Percentiles rank a stretch among this genome's conserved stretches.
Conservation (phyloP, 2,113 vertebrate species). For the Ctenodactylus gundi region DNA sequence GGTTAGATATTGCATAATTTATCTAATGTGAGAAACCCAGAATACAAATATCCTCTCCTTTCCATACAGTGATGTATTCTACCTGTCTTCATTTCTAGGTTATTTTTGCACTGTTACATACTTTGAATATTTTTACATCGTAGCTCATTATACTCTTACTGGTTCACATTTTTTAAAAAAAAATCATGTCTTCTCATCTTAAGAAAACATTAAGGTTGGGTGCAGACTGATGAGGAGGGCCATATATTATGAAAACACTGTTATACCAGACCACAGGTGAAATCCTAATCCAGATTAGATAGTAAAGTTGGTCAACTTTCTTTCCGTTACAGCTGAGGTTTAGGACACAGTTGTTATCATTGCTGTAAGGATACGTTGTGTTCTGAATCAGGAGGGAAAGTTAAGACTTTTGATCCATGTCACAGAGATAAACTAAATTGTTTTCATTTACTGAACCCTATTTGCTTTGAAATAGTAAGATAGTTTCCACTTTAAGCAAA, state of each 20-base stretch:
- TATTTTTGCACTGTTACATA: neutral
- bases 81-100: neutral
- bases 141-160: slow-evolving; percentile 44
- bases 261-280: neutral
- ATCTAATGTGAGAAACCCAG: neutral
- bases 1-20: neutral
- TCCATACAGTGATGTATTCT: neutral
- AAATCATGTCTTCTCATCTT: slow-evolving; percentile 31
- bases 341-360: neutral
- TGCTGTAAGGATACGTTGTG: neutral
- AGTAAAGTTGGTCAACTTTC: neutral
- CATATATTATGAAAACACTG: neutral
- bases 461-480: slow-evolving; percentile 43
- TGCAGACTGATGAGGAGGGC: neutral
- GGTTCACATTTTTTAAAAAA: neutral
- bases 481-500: slow-evolving; percentile 15
- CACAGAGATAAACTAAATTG: neutral
- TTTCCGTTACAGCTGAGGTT: neutral
- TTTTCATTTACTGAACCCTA: neutral
- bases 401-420: slow-evolving; percentile 4
- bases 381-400: neutral
- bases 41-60: neutral
- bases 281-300: neutral
- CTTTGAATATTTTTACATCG: neutral
- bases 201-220: slow-evolving; percentile 26